phyloP scores from a whole-genome alignment of 2,888 invertebrate species.

The Drosophila testacea region DNA sequence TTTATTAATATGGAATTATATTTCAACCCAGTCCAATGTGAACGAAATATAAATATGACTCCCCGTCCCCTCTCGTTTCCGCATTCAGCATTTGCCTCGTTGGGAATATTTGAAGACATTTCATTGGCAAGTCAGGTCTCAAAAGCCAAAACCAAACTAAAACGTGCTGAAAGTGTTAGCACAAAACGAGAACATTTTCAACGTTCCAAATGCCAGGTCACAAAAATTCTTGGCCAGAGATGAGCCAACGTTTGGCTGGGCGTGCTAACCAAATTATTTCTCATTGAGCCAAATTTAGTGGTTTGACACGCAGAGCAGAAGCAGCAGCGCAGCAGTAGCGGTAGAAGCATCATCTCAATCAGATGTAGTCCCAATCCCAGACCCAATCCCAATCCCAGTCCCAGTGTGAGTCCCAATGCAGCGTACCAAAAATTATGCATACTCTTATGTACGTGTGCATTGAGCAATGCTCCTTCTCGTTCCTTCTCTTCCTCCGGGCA shows the following conservation, averaged over 20 bases:
- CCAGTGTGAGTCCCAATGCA: slow-evolving; percentile 21
- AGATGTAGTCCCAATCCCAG: slow-evolving; percentile 17
- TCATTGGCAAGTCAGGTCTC: slow-evolving; percentile 50
- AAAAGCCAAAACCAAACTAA: slow-evolving; percentile 31
- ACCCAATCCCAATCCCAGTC: slow-evolving; percentile 3
- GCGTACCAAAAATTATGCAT: slow-evolving; percentile 44
- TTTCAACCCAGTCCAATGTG: slow-evolving; percentile 39
- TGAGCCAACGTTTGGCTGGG: slow-evolving; percentile 36
- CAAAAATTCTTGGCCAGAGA: slow-evolving; percentile 34
- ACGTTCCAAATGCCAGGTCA: slow-evolving; percentile 23
- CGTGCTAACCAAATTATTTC: slow-evolving; percentile 70
- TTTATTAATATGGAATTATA: slow-evolving; percentile 73
- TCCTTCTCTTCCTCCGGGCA: background rate
- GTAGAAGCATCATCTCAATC: slow-evolving; percentile 28
- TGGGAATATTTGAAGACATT: slow-evolving; percentile 40
- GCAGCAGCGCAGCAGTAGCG: background rate
- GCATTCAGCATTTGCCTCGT: background rate
- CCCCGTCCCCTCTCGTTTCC: background rate
- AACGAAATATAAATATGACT: slow-evolving; percentile 47
- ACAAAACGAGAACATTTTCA: slow-evolving; percentile 24
- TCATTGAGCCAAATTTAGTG: slow-evolving; percentile 59
- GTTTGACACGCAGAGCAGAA: slow-evolving; percentile 38
- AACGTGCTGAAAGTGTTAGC: slow-evolving; percentile 55
- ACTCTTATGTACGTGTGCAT: slow-evolving; percentile 32
- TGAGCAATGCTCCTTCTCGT: background rate